These are phyloP conservation scores for Phoenicopterus ruber DNA, from an alignment of 2,113 vertebrate species.

Conservation along the genomic window DNA sequence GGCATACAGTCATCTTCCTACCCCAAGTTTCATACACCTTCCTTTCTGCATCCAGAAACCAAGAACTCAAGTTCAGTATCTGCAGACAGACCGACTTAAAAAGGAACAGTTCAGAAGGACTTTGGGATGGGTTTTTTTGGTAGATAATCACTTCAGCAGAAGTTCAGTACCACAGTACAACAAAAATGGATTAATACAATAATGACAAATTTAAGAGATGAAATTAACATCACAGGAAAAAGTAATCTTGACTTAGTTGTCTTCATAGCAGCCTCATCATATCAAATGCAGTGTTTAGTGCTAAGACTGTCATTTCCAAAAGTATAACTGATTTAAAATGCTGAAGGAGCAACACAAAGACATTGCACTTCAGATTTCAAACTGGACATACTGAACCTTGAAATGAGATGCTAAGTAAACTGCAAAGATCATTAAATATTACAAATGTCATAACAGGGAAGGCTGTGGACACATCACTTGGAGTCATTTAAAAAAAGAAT, in stretches of 20 bases:
- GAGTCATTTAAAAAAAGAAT: not conserved
- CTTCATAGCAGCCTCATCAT: not conserved
- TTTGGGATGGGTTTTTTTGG: not conserved
- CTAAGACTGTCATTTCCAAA: not conserved
- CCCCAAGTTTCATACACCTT: not conserved
- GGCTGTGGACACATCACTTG: not conserved
- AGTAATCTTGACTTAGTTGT: not conserved
- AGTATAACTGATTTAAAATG: not conserved
- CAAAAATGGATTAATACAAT: not conserved
- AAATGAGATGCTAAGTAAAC: slow-evolving; percentile 8
- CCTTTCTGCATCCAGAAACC: not conserved
- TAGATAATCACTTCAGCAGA: not conserved
- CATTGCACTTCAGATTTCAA: not conserved
- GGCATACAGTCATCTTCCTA: not conserved
- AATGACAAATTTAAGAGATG: not conserved
- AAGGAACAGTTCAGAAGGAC: not conserved
- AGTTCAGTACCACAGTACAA: not conserved
- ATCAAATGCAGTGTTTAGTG: not conserved
- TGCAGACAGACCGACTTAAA: not conserved
- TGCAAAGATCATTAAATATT: not conserved
- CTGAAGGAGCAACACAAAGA: not conserved
- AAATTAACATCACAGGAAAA: not conserved
- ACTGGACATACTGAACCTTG: not conserved
- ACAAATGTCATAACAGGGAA: not conserved
- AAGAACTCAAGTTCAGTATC: not conserved